Percentiles rank a stretch among this genome's conserved stretches.
Conservation (phyloP, 2,888 invertebrate genomes). For the Cephus rjabovi region DNA sequence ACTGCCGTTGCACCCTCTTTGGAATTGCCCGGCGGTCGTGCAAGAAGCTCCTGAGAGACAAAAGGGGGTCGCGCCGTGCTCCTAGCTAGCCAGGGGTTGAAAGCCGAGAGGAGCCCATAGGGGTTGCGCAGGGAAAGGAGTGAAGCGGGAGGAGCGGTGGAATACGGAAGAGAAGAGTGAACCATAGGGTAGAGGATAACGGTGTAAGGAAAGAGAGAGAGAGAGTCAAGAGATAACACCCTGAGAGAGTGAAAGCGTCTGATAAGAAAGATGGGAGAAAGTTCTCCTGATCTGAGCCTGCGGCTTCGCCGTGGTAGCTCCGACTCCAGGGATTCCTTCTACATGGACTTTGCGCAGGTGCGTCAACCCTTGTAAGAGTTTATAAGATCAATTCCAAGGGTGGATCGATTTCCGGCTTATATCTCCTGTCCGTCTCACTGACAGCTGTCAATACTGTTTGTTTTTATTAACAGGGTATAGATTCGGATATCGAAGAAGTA, state of each 20-base stretch:
- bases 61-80: slow-evolving; percentile 27
- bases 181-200: background rate
- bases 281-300: slow-evolving; percentile 87
- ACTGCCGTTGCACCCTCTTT: slow-evolving; percentile 44
- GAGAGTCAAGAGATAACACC: slow-evolving; percentile 15
- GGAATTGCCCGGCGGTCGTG: slow-evolving; percentile 53
- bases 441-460: background rate
- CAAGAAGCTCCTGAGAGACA: slow-evolving; percentile 50
- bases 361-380: slow-evolving; percentile 17
- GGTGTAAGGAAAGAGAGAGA: slow-evolving; percentile 11
- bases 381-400: background rate
- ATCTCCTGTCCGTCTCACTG: background rate
- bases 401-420: background rate
- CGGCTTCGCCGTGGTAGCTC: slow-evolving; percentile 87
- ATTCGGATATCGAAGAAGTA: slow-evolving; percentile 90
- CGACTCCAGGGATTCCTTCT: slow-evolving; percentile 89
- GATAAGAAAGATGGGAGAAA: slow-evolving; percentile 73
- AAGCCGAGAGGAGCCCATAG: slow-evolving; percentile 17
- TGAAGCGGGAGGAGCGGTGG: background rate
- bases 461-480: slow-evolving; percentile 74
- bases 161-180: background rate
- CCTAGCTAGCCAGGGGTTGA: slow-evolving; percentile 26
- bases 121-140: slow-evolving; percentile 20
- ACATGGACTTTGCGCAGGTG: slow-evolving; percentile 87
- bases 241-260: slow-evolving; percentile 29